Percentiles rank a stretch among this genome's conserved stretches.
These are phyloP conservation scores for Furcula furcula DNA, from an alignment of 2,888 invertebrate genomes.

Conservation along the genomic window DNA sequence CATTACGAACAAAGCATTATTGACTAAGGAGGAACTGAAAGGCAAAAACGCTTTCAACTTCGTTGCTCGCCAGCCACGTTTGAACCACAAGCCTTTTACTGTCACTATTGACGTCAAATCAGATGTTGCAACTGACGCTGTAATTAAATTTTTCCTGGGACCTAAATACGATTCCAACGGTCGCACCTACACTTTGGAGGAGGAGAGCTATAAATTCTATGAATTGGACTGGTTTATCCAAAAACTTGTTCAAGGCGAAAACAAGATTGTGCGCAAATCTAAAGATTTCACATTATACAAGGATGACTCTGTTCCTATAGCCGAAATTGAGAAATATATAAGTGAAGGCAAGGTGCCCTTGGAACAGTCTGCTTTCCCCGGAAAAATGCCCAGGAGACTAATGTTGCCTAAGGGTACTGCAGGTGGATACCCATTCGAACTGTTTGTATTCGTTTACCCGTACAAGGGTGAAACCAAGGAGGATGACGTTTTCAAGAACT, in stretches of 20 bases:
- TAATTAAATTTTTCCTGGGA: constrained; percentile 85
- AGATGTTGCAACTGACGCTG: constrained; percentile 79
- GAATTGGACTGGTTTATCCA: constrained; percentile 83
- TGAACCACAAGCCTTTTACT: constrained; percentile 86
- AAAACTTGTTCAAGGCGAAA: constrained; percentile 83
- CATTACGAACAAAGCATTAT: constrained; percentile 77
- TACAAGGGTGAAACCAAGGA: constrained; percentile 63
- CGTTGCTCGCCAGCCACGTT: constrained; percentile 84
- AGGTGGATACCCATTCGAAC: constrained; percentile 84
- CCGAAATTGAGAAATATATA: constrained; percentile 81
- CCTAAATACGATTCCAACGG: constrained; percentile 85
- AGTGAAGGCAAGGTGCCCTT: constrained; percentile 74
- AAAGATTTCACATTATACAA: constrained; percentile 83
- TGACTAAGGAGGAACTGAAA: constrained; percentile 47
- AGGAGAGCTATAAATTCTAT: constrained; percentile 83
- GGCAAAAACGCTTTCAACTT: constrained; percentile 55
- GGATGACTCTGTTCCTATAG: constrained; percentile 83
- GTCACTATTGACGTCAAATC: constrained; percentile 82
- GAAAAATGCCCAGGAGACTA: constrained; percentile 85
- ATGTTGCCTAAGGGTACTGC: constrained; percentile 87
- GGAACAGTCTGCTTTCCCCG: constrained; percentile 77
- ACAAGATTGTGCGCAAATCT: constrained; percentile 84
- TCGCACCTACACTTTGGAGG: constrained; percentile 70
- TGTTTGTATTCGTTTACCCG: constrained; percentile 84
- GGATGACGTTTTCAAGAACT: constrained; percentile 41